Conservation (phyloP, 2,797 vertebrate species). For the Varecia variegata region DNA sequence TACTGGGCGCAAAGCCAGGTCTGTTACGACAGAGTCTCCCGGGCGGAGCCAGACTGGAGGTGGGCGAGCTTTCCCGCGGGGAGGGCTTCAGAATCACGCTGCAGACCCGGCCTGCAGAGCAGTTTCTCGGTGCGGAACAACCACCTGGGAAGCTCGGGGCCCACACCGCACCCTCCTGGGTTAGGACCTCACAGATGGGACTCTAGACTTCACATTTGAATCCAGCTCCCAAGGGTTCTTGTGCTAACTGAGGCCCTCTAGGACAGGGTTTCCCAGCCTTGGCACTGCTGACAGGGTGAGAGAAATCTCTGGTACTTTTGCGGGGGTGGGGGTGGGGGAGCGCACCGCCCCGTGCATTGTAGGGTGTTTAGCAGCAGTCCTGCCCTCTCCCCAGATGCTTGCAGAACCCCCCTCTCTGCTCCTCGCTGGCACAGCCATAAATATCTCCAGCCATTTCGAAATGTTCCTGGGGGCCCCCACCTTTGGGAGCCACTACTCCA, state of each 20-base stretch:
- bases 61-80: fast-evolving
- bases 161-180: not conserved
- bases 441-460: not conserved
- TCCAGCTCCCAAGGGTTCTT: not conserved
- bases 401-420: not conserved
- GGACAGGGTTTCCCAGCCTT: not conserved
- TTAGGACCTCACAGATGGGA: not conserved
- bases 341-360: not conserved
- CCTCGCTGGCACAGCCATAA: not conserved
- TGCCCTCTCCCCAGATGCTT: not conserved
- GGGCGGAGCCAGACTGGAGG: not conserved
- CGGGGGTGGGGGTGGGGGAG: not conserved
- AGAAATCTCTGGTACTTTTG: not conserved
- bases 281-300: not conserved
- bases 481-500: not conserved
- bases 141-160: not conserved
- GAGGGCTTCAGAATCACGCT: not conserved
- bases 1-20: not conserved
- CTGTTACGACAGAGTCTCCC: fast-evolving
- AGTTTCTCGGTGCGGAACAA: not conserved
- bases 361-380: not conserved
- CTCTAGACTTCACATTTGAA: not conserved
- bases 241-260: not conserved
- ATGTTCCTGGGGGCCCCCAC: not conserved
- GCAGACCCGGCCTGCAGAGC: not conserved